These are phyloP conservation scores for Halictus rubicundus DNA, from an alignment of 1,140 invertebrate genomes.

Conservation along the genomic window DNA sequence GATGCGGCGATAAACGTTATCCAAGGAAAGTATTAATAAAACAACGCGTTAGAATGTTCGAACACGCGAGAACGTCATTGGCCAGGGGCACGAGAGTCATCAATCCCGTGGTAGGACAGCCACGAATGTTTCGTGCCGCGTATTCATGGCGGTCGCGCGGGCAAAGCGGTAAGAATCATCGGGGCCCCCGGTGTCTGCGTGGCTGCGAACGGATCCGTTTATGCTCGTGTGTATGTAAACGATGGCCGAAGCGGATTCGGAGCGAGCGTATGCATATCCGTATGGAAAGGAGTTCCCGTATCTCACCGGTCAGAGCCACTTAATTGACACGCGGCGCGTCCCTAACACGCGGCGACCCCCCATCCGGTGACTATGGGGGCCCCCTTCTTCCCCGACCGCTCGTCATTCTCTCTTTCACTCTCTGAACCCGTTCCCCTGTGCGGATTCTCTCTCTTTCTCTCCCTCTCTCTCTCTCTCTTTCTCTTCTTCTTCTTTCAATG, in stretches of 20 bases:
- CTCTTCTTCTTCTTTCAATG: conserved; percentile 25
- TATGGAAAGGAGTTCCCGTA: conserved; percentile 77
- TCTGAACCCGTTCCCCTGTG: not conserved
- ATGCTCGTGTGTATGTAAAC: conserved; percentile 23
- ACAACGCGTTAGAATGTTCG: too few relatives aligned
- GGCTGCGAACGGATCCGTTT: not conserved
- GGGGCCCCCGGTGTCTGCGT: too few relatives aligned
- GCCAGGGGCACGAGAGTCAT: too few relatives aligned
- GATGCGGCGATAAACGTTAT: too few relatives aligned
- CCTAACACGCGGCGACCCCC: conserved; percentile 79
- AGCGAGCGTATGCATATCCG: conserved; percentile 70
- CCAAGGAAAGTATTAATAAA: too few relatives aligned
- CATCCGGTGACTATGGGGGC: conserved; percentile 45
- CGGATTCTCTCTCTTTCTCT: not conserved
- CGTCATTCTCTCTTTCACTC: not conserved
- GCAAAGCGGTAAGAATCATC: too few relatives aligned
- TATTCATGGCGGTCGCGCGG: too few relatives aligned
- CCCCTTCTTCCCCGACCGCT: too few relatives aligned
- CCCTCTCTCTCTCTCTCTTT: conserved; percentile 14
- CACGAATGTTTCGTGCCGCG: too few relatives aligned
- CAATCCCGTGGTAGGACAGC: too few relatives aligned
- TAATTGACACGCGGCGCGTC: conserved; percentile 80
- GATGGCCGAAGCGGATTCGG: conserved; percentile 49
- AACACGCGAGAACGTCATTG: too few relatives aligned
- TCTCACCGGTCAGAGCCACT: conserved; percentile 78